Base-by-base conservation (phyloP, 2,113 vertebrate genomes). In the Suricata suricatta region DNA sequence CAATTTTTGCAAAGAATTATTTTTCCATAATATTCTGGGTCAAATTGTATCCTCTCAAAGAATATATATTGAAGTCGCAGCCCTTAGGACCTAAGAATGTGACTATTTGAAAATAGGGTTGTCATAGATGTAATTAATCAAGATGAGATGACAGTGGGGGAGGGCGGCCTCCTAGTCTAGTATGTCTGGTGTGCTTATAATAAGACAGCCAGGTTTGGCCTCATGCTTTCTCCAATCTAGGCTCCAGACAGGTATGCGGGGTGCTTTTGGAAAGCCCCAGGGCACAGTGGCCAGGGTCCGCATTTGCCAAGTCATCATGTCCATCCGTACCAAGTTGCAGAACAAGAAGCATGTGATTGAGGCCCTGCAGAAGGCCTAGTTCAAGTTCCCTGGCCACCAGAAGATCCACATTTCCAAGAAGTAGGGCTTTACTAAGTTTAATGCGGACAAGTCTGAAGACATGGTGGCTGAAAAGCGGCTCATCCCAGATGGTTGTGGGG, bases 231-330 rank as follows among this genome's bases (percentile, higher is more conserved):
- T 41, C 38, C 13, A 38, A 52, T 68, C 15, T 96, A 99, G 99
- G 98, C 99, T 99, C 98, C 99, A 99, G 98, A 99, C 99, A 6
- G 99, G 99, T 2, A 99, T 99, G 99, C 98, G 99, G 0, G 99
- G 99, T 60, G 99, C 99, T 16, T 99, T 99, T 54, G 99, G 99
- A 4, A 99, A 99, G 96, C 99, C 99, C 8, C 99, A 99, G 98
- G 99, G 99, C 76, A 99, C 99, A 0, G 99, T 99, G 98, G 99
- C 99, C 16, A 99, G 99, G 12, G 99, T 99, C 84, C 98, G 98
- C 97, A 99, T 99, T 19, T 99, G 99, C n/a, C 99, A 99, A 97
- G 99, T 99, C 79, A 99, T 99, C 98, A 99, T 99, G 99, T 99
- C 99, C 2, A 99, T 99, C 94, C 99, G 99, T 80, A 99, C 99